These are phyloP conservation scores for Cryptophagus acutangulus DNA, from an alignment of 2,888 invertebrate species.

Conservation along the genomic window DNA sequence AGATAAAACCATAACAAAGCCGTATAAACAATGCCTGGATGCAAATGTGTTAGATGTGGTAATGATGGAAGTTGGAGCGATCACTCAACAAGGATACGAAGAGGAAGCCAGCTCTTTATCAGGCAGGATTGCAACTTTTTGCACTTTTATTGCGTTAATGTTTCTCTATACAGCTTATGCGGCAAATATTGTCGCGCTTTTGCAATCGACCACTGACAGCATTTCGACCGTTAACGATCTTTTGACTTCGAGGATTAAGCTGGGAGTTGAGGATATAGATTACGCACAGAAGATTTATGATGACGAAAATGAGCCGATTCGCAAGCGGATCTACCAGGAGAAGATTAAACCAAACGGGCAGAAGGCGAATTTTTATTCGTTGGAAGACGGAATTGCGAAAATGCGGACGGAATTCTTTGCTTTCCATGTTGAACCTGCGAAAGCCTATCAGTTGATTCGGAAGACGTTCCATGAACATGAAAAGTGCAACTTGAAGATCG, in stretches of 20 bases:
- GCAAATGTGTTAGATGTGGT: conserved; percentile 24
- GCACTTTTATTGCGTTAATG: conserved; percentile 44
- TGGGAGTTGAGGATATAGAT: conserved; percentile 57
- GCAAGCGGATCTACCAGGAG: conserved; percentile 57
- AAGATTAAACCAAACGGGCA: conserved; percentile 58
- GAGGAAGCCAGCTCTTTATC: conserved; percentile 43
- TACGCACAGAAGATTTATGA: no score
- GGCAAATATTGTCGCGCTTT: conserved; percentile 60
- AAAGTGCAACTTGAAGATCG: conserved; percentile 66
- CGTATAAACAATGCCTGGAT: neutral
- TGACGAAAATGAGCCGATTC: conserved; percentile 56
- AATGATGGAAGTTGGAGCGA: conserved; percentile 45
- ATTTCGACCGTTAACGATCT: conserved; percentile 53
- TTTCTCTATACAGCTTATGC: conserved; percentile 60
- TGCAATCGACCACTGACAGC: conserved; percentile 57
- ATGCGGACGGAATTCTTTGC: conserved; percentile 60
- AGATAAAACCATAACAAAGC: conserved; percentile 6
- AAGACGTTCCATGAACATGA: conserved; percentile 67
- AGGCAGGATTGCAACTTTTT: conserved; percentile 43
- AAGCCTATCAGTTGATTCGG: conserved; percentile 60
- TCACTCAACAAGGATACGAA: conserved; percentile 48
- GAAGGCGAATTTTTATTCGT: conserved; percentile 51
- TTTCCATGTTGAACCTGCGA: conserved; percentile 61
- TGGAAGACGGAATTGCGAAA: conserved; percentile 56
- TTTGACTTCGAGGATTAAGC: conserved; percentile 52